Evolutionary conservation across 1,140 invertebrate species (phyloP).

Genomic region (Drosophila lacteicornis): DNA sequence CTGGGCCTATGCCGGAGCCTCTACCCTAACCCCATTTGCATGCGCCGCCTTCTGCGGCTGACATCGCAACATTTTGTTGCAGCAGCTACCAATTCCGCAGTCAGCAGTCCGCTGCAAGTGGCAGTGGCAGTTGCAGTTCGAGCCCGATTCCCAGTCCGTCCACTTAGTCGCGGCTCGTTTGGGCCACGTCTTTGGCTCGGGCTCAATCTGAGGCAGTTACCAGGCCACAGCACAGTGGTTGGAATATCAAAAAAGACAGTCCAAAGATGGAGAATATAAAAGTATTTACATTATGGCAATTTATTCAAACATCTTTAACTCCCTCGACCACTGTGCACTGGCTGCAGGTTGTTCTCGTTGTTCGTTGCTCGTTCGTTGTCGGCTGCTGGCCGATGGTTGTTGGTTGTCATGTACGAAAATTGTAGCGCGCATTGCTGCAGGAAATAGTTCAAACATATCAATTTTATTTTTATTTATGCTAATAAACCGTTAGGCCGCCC

Average conservation of each 20-base stretch:
- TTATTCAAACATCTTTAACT: neutral
- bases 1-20: slow-evolving; percentile 8
- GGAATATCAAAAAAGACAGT: neutral
- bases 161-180: slow-evolving; percentile 68
- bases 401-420: slow-evolving; percentile 82
- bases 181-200: slow-evolving; percentile 53
- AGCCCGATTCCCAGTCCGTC: slow-evolving; percentile 32
- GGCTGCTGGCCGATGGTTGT: slow-evolving; percentile 60
- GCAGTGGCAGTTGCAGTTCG: slow-evolving; percentile 28
- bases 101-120: slow-evolving; percentile 32
- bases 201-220: slow-evolving; percentile 40
- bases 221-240: slow-evolving; percentile 50
- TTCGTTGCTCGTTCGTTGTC: slow-evolving; percentile 30
- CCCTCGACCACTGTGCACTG: slow-evolving; percentile 20
- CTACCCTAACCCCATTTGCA: slow-evolving; percentile 76
- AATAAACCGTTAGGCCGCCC: slow-evolving; percentile 77
- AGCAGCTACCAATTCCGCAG: slow-evolving; percentile 76
- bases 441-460: slow-evolving; percentile 84
- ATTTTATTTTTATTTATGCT: slow-evolving; percentile 84
- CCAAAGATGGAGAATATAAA: neutral
- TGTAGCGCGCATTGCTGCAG: slow-evolving; percentile 82
- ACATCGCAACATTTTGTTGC: slow-evolving; percentile 82
- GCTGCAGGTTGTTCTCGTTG: slow-evolving; percentile 81
- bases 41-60: slow-evolving; percentile 63
- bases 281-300: no score